Evolutionary conservation across 2,888 invertebrate species (phyloP).

Genomic region (Cosmia trapezina): DNA sequence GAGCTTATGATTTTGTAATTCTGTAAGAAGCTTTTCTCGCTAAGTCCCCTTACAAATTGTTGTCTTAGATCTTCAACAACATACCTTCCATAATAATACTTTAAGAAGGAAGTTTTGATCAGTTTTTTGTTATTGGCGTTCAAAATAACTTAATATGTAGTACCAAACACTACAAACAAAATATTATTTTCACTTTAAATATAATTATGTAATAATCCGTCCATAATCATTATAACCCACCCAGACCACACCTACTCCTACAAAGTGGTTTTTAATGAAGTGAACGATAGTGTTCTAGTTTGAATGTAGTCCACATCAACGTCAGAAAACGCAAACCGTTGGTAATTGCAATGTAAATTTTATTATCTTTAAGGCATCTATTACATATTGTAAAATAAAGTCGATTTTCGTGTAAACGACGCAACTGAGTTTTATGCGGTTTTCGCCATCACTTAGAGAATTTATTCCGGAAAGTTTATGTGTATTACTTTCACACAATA

Average conservation of each 20-base stretch:
- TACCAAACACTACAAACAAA: neutral
- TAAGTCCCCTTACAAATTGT: too few relatives aligned
- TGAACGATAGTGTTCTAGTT: neutral
- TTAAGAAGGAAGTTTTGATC: neutral
- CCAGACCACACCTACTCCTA: neutral
- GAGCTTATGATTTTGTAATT: neutral
- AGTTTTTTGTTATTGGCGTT: neutral
- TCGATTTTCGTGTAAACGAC: neutral
- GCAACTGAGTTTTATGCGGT: too few relatives aligned
- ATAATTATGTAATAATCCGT: neutral
- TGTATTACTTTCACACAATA: too few relatives aligned
- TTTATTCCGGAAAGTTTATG: too few relatives aligned
- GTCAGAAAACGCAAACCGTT: conserved; percentile 1
- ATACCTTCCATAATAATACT: neutral
- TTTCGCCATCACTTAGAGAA: too few relatives aligned
- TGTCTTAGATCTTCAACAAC: neutral
- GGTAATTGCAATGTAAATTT: neutral
- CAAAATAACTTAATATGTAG: neutral
- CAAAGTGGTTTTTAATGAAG: conserved; percentile 15
- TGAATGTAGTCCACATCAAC: conserved; percentile 2
- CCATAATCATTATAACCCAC: neutral
- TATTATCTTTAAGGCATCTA: neutral
- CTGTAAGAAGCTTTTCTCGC: neutral
- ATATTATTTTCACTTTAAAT: neutral
- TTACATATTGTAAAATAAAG: neutral